phyloP scores from a whole-genome alignment of 2,888 invertebrate genomes.

The Chromoteleia sp. region DNA sequence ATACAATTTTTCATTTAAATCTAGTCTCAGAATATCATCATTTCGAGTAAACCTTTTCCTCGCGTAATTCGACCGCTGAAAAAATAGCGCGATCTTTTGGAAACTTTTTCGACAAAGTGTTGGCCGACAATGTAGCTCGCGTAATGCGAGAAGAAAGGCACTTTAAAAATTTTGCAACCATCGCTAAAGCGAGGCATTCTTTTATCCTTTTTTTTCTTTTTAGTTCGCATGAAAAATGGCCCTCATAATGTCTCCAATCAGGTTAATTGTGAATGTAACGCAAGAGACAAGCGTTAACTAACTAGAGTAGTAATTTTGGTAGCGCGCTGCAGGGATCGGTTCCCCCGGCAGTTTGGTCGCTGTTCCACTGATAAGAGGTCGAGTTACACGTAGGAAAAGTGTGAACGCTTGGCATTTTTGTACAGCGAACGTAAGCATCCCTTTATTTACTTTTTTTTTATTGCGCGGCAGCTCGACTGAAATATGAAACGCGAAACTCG shows the following conservation, averaged over 20 bases:
- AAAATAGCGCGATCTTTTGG: background rate
- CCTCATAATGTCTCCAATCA: constrained; percentile 39
- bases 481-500: constrained; percentile 52
- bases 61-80: background rate
- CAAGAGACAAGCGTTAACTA: constrained; percentile 49
- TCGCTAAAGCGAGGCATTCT: background rate
- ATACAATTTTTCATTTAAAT: background rate
- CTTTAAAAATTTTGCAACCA: background rate
- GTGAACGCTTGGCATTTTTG: constrained; percentile 49
- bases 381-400: constrained; percentile 45
- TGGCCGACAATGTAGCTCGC: background rate
- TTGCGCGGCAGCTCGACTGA: constrained; percentile 19
- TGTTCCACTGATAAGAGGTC: constrained; percentile 49
- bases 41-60: background rate
- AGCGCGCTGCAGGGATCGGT: constrained; percentile 16
- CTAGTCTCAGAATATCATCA: background rate
- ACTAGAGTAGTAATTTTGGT: constrained; percentile 32
- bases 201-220: background rate
- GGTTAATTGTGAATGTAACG: constrained; percentile 46
- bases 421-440: constrained; percentile 40
- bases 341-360: constrained; percentile 20
- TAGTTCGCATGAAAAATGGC: constrained; percentile 11
- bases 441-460: constrained; percentile 23
- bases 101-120: background rate
- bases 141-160: background rate